Percentiles rank a stretch among this genome's conserved stretches.
Evolutionary conservation across 1,140 invertebrate species (phyloP).

Genomic region (Sweltsa coloradensis): DNA sequence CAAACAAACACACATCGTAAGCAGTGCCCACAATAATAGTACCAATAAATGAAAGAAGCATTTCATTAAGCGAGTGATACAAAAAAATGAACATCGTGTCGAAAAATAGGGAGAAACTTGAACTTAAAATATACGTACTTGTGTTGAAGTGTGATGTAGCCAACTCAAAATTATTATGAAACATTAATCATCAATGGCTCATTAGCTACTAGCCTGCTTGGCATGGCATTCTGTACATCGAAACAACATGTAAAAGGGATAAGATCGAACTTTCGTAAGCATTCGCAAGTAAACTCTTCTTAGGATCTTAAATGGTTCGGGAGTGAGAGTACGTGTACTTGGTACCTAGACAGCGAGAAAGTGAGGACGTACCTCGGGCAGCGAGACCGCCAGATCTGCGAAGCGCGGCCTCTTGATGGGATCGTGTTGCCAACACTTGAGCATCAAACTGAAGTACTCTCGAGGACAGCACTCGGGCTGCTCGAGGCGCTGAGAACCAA

Average conservation of each 20-base stretch:
- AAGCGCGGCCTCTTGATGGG: slow-evolving; percentile 83
- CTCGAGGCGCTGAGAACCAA: slow-evolving; percentile 57
- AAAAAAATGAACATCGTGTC: too few relatives aligned
- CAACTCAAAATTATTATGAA: too few relatives aligned
- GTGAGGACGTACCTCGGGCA: slow-evolving; percentile 52
- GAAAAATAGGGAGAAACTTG: too few relatives aligned
- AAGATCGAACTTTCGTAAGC: too few relatives aligned
- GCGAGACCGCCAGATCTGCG: slow-evolving; percentile 60
- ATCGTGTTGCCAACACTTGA: slow-evolving; percentile 92
- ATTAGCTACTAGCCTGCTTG: too few relatives aligned
- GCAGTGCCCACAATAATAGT: too few relatives aligned
- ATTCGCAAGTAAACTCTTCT: slow-evolving; percentile 1
- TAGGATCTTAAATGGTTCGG: not conserved
- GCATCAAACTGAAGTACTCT: slow-evolving; percentile 87
- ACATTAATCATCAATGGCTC: too few relatives aligned
- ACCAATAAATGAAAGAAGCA: too few relatives aligned
- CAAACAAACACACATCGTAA: too few relatives aligned
- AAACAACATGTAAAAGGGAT: slow-evolving; percentile 3
- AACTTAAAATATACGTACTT: too few relatives aligned
- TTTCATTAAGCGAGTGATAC: too few relatives aligned
- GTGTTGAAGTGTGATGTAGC: too few relatives aligned
- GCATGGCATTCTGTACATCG: slow-evolving; percentile 2
- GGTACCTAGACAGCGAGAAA: not conserved
- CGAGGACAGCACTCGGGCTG: slow-evolving; percentile 90
- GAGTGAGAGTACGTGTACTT: not conserved